Evolutionary conservation across 2,797 vertebrate genomes (phyloP).

Genomic region (Allobates femoralis): DNA sequence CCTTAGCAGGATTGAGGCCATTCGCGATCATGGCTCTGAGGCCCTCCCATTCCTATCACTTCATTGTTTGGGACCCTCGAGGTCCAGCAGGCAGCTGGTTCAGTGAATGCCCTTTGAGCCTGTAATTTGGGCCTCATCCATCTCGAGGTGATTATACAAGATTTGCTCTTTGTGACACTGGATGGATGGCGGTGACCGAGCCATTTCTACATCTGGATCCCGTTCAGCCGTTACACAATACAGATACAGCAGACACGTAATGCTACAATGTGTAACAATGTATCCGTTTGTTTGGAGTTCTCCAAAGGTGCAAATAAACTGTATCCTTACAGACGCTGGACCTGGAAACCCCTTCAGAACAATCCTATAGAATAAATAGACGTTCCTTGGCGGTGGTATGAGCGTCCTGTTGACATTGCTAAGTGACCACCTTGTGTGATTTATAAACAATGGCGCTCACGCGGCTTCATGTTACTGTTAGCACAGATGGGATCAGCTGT

Average conservation of each 20-base stretch:
- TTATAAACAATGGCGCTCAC: slow-evolving; percentile 20
- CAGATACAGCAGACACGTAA: not conserved
- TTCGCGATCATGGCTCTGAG: not conserved
- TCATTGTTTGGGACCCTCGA: not conserved
- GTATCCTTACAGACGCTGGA: not conserved
- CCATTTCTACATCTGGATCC: slow-evolving; percentile 15
- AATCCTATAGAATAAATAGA: not conserved
- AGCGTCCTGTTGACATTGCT: not conserved
- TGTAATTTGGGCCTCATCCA: not conserved
- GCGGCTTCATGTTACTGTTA: slow-evolving; percentile 12
- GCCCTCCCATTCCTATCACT: not conserved
- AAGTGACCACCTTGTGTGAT: slow-evolving; percentile 25
- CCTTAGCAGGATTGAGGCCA: too few species aligned
- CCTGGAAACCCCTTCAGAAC: not conserved
- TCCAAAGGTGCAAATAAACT: not conserved
- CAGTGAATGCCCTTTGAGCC: not conserved
- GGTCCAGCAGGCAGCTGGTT: not conserved
- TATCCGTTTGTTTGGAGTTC: not conserved
- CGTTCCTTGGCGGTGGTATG: not conserved
- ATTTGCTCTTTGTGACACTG: not conserved
- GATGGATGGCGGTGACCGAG: not conserved
- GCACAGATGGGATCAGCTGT: slow-evolving; percentile 19
- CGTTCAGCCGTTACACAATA: not conserved
- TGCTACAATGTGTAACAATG: slow-evolving; percentile 16
- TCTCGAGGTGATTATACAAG: not conserved